phyloP scores from a whole-genome alignment of 2,888 invertebrate species.

The Dicyrtomina minuta region DNA sequence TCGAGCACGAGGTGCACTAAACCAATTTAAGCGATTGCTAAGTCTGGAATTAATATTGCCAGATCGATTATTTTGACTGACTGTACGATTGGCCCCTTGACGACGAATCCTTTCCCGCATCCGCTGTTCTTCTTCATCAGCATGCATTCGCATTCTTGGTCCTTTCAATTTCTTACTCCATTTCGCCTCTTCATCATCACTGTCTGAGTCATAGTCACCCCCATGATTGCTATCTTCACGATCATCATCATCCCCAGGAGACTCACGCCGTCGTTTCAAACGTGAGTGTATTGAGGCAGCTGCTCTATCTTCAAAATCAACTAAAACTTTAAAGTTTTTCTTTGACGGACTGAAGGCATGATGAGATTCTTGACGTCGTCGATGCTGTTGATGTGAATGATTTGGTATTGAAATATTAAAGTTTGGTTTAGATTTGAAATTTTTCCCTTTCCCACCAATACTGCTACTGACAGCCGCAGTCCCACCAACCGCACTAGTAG shows the following conservation, averaged over 20 bases:
- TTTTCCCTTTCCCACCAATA: not conserved
- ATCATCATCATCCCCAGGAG: too few species aligned
- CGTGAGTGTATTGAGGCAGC: constrained; percentile 10
- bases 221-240: not conserved
- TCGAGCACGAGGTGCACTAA: not conserved
- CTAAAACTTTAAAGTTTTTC: constrained; percentile 23
- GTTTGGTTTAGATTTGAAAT: not conserved
- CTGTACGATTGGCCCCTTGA: not conserved
- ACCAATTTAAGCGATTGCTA: not conserved
- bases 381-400: constrained; percentile 8
- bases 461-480: not conserved
- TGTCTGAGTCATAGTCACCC: not conserved
- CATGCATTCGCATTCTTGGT: constrained; percentile 81
- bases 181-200: not conserved
- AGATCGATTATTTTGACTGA: too few species aligned
- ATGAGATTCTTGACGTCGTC: not conserved
- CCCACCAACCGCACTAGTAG: too few species aligned
- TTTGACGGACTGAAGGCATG: constrained; percentile 5
- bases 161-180: constrained; percentile 60
- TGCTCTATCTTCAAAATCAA: constrained; percentile 21
- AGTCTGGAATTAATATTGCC: not conserved
- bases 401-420: not conserved
- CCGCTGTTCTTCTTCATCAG: constrained; percentile 77
- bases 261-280: constrained; percentile 10
- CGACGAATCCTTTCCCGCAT: not conserved